Percentiles rank a stretch among this genome's conserved stretches.
phyloP scores from a whole-genome alignment of 2,888 invertebrate species.

The Nyleta sp. region DNA sequence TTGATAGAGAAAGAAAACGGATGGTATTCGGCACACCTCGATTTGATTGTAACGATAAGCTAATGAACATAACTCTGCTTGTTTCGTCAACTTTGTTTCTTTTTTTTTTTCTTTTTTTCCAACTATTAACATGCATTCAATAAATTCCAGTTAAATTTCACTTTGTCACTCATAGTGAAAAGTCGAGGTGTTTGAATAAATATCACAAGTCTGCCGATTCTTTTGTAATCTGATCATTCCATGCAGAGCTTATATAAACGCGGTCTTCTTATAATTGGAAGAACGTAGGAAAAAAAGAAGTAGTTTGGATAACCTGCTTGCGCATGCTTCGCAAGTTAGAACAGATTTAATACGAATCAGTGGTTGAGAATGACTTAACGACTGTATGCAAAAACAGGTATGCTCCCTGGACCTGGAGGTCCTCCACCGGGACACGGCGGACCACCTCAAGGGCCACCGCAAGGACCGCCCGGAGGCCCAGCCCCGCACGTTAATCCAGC shows the following conservation, averaged over 20 bases:
- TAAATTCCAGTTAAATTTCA: not conserved
- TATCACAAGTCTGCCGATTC: not conserved
- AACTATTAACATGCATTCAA: not conserved
- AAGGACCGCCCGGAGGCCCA: slow-evolving; percentile 86
- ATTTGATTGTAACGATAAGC: too few species aligned
- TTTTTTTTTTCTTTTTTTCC: too few species aligned
- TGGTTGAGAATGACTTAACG: too few species aligned
- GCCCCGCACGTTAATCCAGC: slow-evolving; percentile 99
- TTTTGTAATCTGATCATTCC: too few species aligned
- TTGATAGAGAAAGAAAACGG: not conserved
- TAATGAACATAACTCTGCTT: too few species aligned
- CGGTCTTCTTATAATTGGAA: too few species aligned
- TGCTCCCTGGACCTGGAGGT: slow-evolving; percentile 81
- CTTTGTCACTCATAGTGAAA: slow-evolving; percentile 27
- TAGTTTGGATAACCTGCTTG: too few species aligned
- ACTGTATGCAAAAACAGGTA: slow-evolving; percentile 63
- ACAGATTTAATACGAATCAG: too few species aligned
- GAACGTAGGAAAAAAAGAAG: too few species aligned
- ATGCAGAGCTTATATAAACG: too few species aligned
- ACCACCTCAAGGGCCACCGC: slow-evolving; percentile 84
- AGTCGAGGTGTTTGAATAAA: slow-evolving; percentile 52
- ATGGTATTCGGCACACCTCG: slow-evolving; percentile 31
- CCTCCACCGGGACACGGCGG: slow-evolving; percentile 84
- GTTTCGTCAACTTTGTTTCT: not conserved
- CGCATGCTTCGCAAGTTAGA: not conserved